Percentiles rank a stretch among this genome's conserved stretches.
Conservation (phyloP, 2,797 vertebrate species). For the Sciaenops ocellatus region DNA sequence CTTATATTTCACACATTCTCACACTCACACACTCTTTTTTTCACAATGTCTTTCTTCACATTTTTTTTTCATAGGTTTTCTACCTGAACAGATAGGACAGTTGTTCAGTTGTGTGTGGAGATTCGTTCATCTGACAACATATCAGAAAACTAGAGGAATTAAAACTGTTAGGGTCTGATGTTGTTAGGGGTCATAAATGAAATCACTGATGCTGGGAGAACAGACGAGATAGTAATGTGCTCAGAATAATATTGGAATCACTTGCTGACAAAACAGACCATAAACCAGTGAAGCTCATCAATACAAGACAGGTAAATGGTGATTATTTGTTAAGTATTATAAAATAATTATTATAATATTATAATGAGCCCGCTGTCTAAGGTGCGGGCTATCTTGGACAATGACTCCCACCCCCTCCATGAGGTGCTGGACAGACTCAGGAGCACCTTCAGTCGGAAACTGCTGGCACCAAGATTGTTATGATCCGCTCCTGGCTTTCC, state of each 20-base stretch:
- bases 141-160: not conserved
- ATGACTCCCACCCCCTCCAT: too few relatives aligned
- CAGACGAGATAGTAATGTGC: slow-evolving; percentile 11
- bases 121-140: not conserved
- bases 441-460: too few relatives aligned
- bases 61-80: not conserved
- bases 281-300: not conserved
- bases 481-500: too few relatives aligned
- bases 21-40: too few relatives aligned
- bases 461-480: too few relatives aligned
- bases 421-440: too few relatives aligned
- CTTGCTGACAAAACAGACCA: not conserved
- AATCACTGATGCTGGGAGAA: not conserved
- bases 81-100: not conserved
- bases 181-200: not conserved
- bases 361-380: too few relatives aligned
- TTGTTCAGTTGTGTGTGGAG: too few relatives aligned
- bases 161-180: not conserved
- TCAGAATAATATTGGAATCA: slow-evolving; percentile 8
- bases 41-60: not conserved
- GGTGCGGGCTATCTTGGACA: too few relatives aligned
- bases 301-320: not conserved
- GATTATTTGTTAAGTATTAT: not conserved
- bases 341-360: too few relatives aligned
- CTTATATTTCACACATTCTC: too few relatives aligned